Evolutionary conservation across 1,140 invertebrate genomes (phyloP).

Genomic region (Rhagoletis zephyria): DNA sequence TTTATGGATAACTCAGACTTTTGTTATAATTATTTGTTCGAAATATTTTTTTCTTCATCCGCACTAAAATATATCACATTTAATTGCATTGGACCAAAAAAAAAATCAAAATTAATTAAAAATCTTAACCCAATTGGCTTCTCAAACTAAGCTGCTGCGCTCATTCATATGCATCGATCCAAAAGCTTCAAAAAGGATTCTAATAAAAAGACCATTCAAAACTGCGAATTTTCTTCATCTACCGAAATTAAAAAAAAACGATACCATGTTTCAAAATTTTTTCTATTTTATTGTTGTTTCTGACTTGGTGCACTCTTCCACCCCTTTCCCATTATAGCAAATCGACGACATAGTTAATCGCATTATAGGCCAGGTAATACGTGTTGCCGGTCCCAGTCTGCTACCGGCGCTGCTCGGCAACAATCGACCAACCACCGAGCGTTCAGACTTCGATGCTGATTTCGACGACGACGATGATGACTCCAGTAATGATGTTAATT

Average conservation of each 20-base stretch:
- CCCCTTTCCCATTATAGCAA: constrained; percentile 75
- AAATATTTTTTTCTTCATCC: too few relatives aligned
- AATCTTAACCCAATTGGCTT: neutral
- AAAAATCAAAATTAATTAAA: neutral
- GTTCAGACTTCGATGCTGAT: constrained; percentile 58
- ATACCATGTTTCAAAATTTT: neutral
- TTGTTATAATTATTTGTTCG: too few relatives aligned
- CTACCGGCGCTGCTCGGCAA: constrained; percentile 72
- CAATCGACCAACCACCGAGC: constrained; percentile 63
- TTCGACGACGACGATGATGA: constrained; percentile 69
- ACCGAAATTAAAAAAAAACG: neutral
- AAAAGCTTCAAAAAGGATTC: neutral
- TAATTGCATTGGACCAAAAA: neutral
- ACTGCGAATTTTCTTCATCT: constrained; percentile 44
- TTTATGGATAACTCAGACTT: too few relatives aligned
- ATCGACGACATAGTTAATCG: constrained; percentile 84
- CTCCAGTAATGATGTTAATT: constrained; percentile 61
- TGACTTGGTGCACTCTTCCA: constrained; percentile 21
- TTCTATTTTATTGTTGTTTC: neutral
- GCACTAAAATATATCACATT: constrained; percentile 6
- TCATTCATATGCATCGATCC: constrained; percentile 19
- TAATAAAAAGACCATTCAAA: constrained; percentile 7
- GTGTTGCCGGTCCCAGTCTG: constrained; percentile 79
- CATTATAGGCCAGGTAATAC: constrained; percentile 80
- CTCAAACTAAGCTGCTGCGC: neutral